A percentile compares a stretch with the other conserved stretches of the same genome.
These are phyloP conservation scores for Aramus guarauna DNA, from an alignment of 2,113 vertebrate genomes.

Conservation along the genomic window DNA sequence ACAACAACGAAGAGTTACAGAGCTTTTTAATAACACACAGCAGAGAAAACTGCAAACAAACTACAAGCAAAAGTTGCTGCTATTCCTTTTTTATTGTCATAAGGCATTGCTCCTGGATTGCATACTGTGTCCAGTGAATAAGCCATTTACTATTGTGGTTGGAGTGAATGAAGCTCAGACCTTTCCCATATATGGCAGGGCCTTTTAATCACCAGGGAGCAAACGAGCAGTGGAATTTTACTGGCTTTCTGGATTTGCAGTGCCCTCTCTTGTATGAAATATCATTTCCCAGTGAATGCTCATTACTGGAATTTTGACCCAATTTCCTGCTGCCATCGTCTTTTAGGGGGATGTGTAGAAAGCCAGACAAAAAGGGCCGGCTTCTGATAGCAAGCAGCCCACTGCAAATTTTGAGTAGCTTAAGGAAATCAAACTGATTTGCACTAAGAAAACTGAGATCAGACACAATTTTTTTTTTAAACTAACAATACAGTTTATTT, in stretches of 20 bases:
- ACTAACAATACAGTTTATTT: not conserved
- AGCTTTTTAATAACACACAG: not conserved
- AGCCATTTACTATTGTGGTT: constrained; percentile 1
- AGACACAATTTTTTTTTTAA: not conserved
- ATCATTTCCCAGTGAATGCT: not conserved
- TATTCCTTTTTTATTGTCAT: not conserved
- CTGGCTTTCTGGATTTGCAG: constrained; percentile 30
- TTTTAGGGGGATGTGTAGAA: not conserved
- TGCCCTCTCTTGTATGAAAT: constrained; percentile 50
- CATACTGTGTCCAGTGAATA: constrained; percentile 12
- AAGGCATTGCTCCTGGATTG: not conserved
- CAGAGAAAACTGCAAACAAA: not conserved
- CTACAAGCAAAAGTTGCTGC: not conserved
- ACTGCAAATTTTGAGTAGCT: not conserved
- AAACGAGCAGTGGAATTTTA: constrained; percentile 41
- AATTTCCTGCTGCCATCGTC: not conserved
- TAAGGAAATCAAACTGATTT: not conserved
- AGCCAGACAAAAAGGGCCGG: not conserved
- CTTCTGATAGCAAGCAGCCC: not conserved
- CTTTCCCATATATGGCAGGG: constrained; percentile 65
- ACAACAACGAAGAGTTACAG: not conserved
- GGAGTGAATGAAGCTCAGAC: constrained; percentile 34
- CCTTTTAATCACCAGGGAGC: constrained; percentile 45
- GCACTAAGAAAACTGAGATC: not conserved
- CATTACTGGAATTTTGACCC: not conserved